Base-by-base conservation (phyloP, 1,140 invertebrate species). In the Argopecten irradians region DNA sequence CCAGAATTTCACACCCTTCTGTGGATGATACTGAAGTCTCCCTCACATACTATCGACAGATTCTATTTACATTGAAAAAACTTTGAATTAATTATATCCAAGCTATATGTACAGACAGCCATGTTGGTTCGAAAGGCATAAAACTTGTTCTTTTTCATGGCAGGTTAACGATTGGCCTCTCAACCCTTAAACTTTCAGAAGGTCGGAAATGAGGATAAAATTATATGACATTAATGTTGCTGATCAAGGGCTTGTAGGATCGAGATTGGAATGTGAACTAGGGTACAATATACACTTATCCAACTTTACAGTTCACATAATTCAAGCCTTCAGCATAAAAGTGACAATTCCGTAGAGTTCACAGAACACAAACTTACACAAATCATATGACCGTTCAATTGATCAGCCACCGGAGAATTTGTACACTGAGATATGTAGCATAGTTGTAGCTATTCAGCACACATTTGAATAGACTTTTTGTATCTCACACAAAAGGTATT, bases 1-100 rank as follows among this genome's bases (percentile, higher is more conserved):
- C n/a, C n/a, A 71, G 16, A n/a, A 71, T 71, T 5, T 71, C 55
- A 71, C 55, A 71, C 55, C 55, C 5, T 5, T 71, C n/a, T 11
- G 22, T 71, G 22, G 55, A n/a, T 28, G n/a, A 71, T 71, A 71
- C 16, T n/a, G n/a, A 3, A 22, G 55, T 71, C 55, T 71, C 22
- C 55, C n/a, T 71, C 55, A 71, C 55, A 71, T 16, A 16, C 1
- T 1, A 71, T 0, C 28, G 55, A 28, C 28, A 71, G 55, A 71
- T 28, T 71, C 16, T 71, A n/a, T 71, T 7, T 71, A 71, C n/a
- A 71, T 71, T 71, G 22, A 71, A 5, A 8, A 71, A 71, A 71
- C 11, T 71, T 71, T 71, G 55, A 71, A 71, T 71, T 71, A 71
- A 71, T 71, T 71, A 71, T 71, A 22, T 71, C n/a, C n/a, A 71